These are phyloP conservation scores for Cheilosia scutellata DNA, from an alignment of 2,888 invertebrate species.

Conservation along the genomic window DNA sequence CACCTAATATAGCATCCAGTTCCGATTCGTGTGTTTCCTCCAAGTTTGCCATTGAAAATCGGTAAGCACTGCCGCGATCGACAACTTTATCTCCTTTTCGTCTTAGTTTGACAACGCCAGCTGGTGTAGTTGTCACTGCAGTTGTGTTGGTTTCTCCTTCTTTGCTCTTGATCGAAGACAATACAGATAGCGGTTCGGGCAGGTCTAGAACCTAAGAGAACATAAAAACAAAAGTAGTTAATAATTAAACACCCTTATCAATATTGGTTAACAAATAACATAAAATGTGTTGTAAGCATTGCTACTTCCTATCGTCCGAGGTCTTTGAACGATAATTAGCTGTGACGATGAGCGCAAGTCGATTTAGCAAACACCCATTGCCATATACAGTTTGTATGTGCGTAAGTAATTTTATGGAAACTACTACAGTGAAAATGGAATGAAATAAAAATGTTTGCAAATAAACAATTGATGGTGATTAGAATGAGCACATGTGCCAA, in stretches of 20 bases:
- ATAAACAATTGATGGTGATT: constrained; percentile 72
- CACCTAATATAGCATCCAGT: constrained; percentile 97
- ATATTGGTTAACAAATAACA: constrained; percentile 13
- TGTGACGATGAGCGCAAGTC: constrained; percentile 55
- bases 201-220: constrained; percentile 69
- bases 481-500: constrained; percentile 70
- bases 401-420: constrained; percentile 38
- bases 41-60: constrained; percentile 98
- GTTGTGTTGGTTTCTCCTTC: constrained; percentile 61
- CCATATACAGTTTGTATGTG: constrained; percentile 34
- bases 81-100: constrained; percentile 63
- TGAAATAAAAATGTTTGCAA: constrained; percentile 62
- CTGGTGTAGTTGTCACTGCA: constrained; percentile 49
- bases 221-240: constrained; percentile 31
- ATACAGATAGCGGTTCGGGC: constrained; percentile 74
- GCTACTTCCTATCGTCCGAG: constrained; percentile 56
- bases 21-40: constrained; percentile 98
- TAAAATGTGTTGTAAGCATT: constrained; percentile 16
- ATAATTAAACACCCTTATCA: constrained; percentile 45
- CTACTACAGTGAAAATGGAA: constrained; percentile 33
- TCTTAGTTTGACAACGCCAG: constrained; percentile 71
- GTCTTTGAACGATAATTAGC: constrained; percentile 73
- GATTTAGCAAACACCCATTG: constrained; percentile 59
- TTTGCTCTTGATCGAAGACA: constrained; percentile 66
- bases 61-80: constrained; percentile 83